Evolutionary conservation across 2,888 invertebrate species (phyloP), one percentile per base, ranked within the genome.

Genomic region (Uropetala carovei): DNA sequence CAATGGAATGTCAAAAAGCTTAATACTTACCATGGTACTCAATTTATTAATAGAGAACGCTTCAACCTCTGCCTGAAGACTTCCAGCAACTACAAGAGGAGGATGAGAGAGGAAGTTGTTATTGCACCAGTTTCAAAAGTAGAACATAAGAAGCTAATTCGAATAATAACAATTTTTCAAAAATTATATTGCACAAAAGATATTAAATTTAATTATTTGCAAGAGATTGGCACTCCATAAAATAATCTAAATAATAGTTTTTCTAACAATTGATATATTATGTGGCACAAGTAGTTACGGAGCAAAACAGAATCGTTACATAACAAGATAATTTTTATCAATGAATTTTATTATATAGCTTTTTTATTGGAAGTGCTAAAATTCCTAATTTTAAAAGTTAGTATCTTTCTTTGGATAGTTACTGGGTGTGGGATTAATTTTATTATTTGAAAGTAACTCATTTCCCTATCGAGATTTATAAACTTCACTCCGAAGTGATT

Each of bases 231-330:
- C 43, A 75, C 11, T 13, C 13, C 27, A 75, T 75, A 27, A 27
- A 27, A 27, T 27, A 10, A 75, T 75, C 22, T 27, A 14, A 27
- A 27, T 14, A 75, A 75, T 27, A 27, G 11, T 27, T 13, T 27
- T 13, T 10, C 0, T 2, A 27, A 2, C 13, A 75, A 75, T 75
- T 75, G 22, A 75, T 27, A 75, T 10, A 75, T 75, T 0, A 27
- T 75, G 75, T 75, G 27, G 75, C 75, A 75, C 27, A 27, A 75
- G 75, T 75, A 75, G 75, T 75, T 22, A 75, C 13, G 27, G 10
- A 27, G 22, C 75, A 75, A 75, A 75, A 75, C 22, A 75, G 75
- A 75, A 75, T 27, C 75, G 75, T 27, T 75, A 75, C 75, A 75
- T 75, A 75, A 75, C 10, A 75, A 75, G 75, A 75, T 75, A 27